phyloP scores from a whole-genome alignment of 2,888 invertebrate species.

The Griposia aprilina region DNA sequence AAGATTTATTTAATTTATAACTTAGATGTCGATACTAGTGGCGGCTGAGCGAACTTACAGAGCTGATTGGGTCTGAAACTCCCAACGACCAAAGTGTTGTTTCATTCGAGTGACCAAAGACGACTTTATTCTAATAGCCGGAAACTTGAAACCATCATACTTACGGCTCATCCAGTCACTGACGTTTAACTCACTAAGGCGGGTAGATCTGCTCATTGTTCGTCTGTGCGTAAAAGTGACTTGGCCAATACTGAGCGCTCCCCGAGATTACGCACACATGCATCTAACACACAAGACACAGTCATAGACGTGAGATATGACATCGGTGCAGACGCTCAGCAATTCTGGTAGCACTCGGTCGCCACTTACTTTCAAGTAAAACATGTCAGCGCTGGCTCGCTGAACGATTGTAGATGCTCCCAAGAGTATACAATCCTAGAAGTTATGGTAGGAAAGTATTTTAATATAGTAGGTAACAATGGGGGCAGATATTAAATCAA shows the following conservation, averaged over 20 bases:
- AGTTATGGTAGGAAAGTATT: slow-evolving; percentile 35
- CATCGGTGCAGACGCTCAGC: background rate
- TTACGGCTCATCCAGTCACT: background rate
- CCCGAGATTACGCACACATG: background rate
- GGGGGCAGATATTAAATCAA: slow-evolving; percentile 20
- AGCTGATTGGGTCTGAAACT: background rate
- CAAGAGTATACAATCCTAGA: slow-evolving; percentile 18
- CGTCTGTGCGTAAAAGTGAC: background rate
- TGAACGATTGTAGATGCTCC: slow-evolving; percentile 33
- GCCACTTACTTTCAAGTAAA: slow-evolving; percentile 15
- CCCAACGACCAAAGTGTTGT: background rate
- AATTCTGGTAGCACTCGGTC: background rate
- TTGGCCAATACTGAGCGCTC: background rate
- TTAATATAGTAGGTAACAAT: slow-evolving; percentile 14
- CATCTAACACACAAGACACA: background rate
- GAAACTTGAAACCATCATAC: background rate
- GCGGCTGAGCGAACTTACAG: background rate
- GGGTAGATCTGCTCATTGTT: background rate
- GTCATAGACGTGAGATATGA: too few species aligned
- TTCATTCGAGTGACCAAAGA: background rate
- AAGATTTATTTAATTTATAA: slow-evolving; percentile 28
- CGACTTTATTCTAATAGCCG: background rate
- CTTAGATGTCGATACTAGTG: background rate
- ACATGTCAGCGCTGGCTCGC: slow-evolving; percentile 52
- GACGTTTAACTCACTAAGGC: background rate